Conservation (phyloP, 1,140 invertebrate genomes). For the Halyomorpha halys region DNA sequence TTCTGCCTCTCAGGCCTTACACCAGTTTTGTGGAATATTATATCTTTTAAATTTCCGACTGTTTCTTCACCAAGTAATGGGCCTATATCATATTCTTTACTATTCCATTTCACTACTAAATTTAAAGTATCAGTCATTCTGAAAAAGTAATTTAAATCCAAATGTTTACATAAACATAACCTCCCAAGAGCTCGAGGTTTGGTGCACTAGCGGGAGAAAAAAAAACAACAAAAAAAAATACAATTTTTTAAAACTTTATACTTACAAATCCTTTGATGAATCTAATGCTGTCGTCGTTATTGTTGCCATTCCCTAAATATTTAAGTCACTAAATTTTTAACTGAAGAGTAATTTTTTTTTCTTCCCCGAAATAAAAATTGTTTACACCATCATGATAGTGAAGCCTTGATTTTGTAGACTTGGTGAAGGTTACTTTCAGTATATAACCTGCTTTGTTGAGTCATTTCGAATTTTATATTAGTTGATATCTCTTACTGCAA, state of each 20-base stretch:
- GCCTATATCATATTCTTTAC: conserved; percentile 67
- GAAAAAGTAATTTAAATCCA: neutral
- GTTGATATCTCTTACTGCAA: neutral
- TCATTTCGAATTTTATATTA: neutral
- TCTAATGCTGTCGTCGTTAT: no score
- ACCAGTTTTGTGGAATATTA: conserved; percentile 67
- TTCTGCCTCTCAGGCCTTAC: conserved; percentile 87
- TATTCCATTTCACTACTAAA: conserved; percentile 82
- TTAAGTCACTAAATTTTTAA: no score
- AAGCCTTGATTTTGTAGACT: neutral
- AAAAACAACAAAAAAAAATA: no score
- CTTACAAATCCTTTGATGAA: no score
- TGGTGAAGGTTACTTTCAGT: neutral
- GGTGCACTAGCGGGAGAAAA: no score
- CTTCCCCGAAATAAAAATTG: no score
- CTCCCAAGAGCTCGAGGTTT: neutral
- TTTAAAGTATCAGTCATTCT: conserved; percentile 34
- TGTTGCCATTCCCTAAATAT: no score
- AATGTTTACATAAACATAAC: conserved; percentile 15
- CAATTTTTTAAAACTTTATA: no score
- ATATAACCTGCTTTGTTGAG: conserved; percentile 14
- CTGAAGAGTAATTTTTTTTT: no score
- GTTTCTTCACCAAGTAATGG: conserved; percentile 59
- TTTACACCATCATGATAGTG: no score
- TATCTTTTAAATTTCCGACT: conserved; percentile 64